phyloP scores from a whole-genome alignment of 1,140 invertebrate genomes.

The Cydia pomonella region DNA sequence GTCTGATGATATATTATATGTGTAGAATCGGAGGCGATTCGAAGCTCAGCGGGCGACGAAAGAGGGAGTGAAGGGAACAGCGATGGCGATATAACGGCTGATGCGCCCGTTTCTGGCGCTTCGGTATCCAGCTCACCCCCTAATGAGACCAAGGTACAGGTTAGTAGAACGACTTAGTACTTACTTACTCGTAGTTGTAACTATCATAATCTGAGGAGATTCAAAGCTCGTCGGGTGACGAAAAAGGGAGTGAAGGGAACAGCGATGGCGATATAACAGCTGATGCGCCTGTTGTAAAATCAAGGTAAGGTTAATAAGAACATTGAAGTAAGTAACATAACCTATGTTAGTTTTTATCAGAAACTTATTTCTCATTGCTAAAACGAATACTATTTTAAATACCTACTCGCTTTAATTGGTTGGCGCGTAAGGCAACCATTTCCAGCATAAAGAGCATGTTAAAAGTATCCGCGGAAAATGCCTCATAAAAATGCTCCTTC shows the following conservation, averaged over 20 bases:
- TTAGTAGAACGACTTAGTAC: neutral
- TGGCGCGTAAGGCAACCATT: too few relatives aligned
- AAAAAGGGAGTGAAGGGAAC: slow-evolving; percentile 68
- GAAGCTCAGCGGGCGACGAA: slow-evolving; percentile 71
- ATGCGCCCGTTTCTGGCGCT: slow-evolving; percentile 67
- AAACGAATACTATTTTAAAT: too few relatives aligned
- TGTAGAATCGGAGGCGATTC: slow-evolving; percentile 66
- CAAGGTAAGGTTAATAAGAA: slow-evolving; percentile 51
- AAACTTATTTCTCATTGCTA: too few relatives aligned
- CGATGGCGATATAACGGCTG: slow-evolving; percentile 60
- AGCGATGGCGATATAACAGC: slow-evolving; percentile 63
- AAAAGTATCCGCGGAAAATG: neutral
- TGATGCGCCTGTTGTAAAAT: slow-evolving; percentile 65
- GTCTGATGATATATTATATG: slow-evolving; percentile 8
- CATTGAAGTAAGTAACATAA: too few relatives aligned
- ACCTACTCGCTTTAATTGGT: too few relatives aligned
- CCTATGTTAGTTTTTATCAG: too few relatives aligned
- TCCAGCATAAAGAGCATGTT: too few relatives aligned
- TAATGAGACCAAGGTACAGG: slow-evolving; percentile 64
- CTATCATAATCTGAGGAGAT: slow-evolving; percentile 58
- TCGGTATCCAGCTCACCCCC: slow-evolving; percentile 72
- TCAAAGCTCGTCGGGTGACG: slow-evolving; percentile 69
- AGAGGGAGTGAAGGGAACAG: slow-evolving; percentile 68
- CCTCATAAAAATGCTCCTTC: neutral
- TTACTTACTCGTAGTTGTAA: too few relatives aligned